These are phyloP conservation scores for Lonchura striata DNA, from an alignment of 2,113 vertebrate species.

Conservation along the genomic window DNA sequence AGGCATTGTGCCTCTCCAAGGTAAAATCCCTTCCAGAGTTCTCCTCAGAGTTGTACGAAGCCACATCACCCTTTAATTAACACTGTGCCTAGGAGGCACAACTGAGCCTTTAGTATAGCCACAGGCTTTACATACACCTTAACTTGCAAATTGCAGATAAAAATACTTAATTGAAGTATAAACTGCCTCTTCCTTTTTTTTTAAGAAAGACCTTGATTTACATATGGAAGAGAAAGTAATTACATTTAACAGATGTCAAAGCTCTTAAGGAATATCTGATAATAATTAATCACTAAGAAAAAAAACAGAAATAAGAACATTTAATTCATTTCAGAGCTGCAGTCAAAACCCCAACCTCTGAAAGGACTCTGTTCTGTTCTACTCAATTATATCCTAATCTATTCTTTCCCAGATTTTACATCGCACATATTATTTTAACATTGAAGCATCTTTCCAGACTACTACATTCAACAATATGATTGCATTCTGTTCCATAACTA, in stretches of 20 bases:
- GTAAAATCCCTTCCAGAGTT: conserved; percentile 45
- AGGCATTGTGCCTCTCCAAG: conserved; percentile 30
- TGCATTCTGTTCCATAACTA: background rate
- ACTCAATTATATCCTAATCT: background rate
- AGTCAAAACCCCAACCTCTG: background rate
- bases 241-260: conserved; percentile 22
- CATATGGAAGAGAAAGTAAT: conserved; percentile 24
- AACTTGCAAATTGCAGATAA: conserved; percentile 23
- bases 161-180: conserved; percentile 40
- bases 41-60: background rate
- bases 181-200: background rate
- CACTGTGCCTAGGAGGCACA: conserved; percentile 51
- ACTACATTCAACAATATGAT: background rate
- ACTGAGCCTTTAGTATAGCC: conserved; percentile 21
- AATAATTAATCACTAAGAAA: background rate
- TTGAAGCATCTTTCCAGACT: background rate
- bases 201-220: conserved; percentile 10
- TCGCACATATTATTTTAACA: background rate
- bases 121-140: conserved; percentile 20
- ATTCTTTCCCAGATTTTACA: background rate
- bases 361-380: background rate
- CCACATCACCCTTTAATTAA: conserved; percentile 55
- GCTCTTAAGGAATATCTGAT: conserved; percentile 2
- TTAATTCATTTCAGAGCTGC: background rate
- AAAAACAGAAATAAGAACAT: background rate